A percentile compares a stretch with the other conserved stretches of the same genome.
Evolutionary conservation across 2,113 vertebrate genomes (phyloP).

Genomic region (Microtus oregoni): DNA sequence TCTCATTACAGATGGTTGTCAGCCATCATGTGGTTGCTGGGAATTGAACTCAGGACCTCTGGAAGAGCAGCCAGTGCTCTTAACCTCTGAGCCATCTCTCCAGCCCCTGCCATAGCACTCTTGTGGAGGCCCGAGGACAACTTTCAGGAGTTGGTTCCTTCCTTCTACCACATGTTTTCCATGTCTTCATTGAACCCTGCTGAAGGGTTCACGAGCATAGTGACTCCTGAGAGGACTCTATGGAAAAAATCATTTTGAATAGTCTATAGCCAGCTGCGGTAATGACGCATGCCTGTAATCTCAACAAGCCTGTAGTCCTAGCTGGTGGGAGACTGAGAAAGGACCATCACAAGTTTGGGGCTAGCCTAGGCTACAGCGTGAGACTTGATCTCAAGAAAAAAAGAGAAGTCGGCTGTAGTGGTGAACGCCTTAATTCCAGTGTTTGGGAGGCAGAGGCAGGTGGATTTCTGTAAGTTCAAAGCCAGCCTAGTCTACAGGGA

Average conservation of each 20-base stretch:
- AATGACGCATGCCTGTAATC: neutral
- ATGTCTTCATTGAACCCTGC: neutral
- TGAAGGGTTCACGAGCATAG: neutral
- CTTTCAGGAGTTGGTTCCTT: neutral
- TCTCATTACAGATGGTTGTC: too few species aligned
- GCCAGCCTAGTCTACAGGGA: neutral
- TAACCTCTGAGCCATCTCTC: too few species aligned
- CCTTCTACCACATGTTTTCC: neutral
- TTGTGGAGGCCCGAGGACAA: neutral
- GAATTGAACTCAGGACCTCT: too few species aligned
- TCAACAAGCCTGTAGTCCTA: neutral
- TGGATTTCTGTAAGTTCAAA: neutral
- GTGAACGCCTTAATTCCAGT: neutral
- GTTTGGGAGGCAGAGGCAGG: neutral
- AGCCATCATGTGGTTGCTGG: too few species aligned
- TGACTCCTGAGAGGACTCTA: neutral
- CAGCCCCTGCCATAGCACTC: neutral
- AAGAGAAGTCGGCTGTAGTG: neutral
- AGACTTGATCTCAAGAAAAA: neutral
- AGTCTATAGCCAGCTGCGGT: neutral
- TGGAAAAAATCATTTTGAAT: conserved; percentile 8
- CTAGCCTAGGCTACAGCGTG: neutral
- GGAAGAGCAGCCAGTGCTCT: too few species aligned
- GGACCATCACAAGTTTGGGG: neutral
- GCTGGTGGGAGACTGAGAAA: neutral